Percentiles rank a stretch among this genome's conserved stretches.
phyloP scores from a whole-genome alignment of 2,113 vertebrate genomes.

The Nerophis lumbriciformis region DNA sequence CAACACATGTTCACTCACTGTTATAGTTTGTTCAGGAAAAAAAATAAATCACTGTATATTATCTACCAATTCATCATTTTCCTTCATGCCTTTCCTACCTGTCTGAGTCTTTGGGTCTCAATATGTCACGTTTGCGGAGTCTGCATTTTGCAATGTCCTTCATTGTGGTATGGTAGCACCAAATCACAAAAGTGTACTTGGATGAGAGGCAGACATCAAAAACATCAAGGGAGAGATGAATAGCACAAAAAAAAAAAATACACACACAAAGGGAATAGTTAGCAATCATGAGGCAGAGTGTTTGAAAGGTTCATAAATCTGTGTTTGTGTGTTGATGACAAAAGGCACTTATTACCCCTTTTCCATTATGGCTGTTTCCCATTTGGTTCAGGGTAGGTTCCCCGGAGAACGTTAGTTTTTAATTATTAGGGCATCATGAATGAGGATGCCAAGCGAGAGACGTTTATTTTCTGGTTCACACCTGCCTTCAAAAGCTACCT shows the following conservation, averaged over 20 bases:
- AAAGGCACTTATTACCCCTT: neutral
- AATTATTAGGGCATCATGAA: too few relatives aligned
- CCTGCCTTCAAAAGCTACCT: too few relatives aligned
- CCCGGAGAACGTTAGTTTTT: too few relatives aligned
- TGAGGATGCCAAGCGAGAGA: too few relatives aligned
- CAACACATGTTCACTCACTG: neutral
- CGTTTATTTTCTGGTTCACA: too few relatives aligned
- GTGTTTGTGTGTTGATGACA: neutral
- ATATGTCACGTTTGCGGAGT: slow-evolving; percentile 22
- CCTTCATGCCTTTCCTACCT: neutral
- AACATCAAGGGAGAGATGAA: slow-evolving; percentile 29
- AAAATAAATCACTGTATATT: neutral
- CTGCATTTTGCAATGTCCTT: slow-evolving; percentile 40
- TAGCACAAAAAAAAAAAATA: neutral
- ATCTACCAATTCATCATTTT: slow-evolving; percentile 9
- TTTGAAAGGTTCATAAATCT: slow-evolving; percentile 7
- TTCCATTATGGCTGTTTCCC: too few relatives aligned
- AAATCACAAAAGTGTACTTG: slow-evolving; percentile 29
- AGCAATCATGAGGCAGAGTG: slow-evolving; percentile 9
- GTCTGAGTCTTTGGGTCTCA: slow-evolving; percentile 24
- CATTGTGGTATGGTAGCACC: slow-evolving; percentile 28
- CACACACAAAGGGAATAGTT: neutral
- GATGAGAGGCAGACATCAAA: slow-evolving; percentile 43
- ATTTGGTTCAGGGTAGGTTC: too few relatives aligned
- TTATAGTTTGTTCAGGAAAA: neutral